A percentile compares a stretch with the other conserved stretches of the same genome.
Conservation (phyloP, 2,113 vertebrate genomes). For the Vimba vimba region DNA sequence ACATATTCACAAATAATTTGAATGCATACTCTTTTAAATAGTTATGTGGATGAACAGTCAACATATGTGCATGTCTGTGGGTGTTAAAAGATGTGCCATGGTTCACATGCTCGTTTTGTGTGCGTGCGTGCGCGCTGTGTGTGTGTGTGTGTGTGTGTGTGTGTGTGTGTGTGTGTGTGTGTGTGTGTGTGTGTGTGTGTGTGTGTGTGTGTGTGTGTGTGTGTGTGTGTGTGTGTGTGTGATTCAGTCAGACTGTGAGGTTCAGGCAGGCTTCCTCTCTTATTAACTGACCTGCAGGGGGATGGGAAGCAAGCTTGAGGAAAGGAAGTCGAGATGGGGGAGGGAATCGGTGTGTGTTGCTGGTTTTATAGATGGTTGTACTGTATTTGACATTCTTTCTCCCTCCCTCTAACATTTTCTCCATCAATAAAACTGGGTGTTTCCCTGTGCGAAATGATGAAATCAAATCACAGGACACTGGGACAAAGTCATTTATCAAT, state of each 20-base stretch:
- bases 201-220: constrained; percentile 52
- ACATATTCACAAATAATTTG: constrained; percentile 11
- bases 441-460: constrained; percentile 31
- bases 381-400: constrained; percentile 41
- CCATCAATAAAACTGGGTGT: constrained; percentile 45
- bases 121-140: constrained; percentile 40
- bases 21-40: not conserved
- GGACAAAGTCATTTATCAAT: constrained; percentile 32
- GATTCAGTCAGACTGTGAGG: constrained; percentile 55
- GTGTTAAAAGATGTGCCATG: not conserved
- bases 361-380: constrained; percentile 50
- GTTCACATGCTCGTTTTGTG: constrained; percentile 1
- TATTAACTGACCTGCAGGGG: constrained; percentile 59
- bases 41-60: not conserved
- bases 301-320: constrained; percentile 43
- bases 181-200: constrained; percentile 52
- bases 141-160: constrained; percentile 53
- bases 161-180: constrained; percentile 53
- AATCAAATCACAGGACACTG: constrained; percentile 35
- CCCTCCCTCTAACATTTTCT: constrained; percentile 12
- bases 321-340: constrained; percentile 22
- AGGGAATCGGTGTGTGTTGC: constrained; percentile 40
- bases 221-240: constrained; percentile 51
- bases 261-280: constrained; percentile 49
- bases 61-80: constrained; percentile 2